Evolutionary conservation across 2,888 invertebrate genomes (phyloP).

Genomic region (Spodoptera picta): DNA sequence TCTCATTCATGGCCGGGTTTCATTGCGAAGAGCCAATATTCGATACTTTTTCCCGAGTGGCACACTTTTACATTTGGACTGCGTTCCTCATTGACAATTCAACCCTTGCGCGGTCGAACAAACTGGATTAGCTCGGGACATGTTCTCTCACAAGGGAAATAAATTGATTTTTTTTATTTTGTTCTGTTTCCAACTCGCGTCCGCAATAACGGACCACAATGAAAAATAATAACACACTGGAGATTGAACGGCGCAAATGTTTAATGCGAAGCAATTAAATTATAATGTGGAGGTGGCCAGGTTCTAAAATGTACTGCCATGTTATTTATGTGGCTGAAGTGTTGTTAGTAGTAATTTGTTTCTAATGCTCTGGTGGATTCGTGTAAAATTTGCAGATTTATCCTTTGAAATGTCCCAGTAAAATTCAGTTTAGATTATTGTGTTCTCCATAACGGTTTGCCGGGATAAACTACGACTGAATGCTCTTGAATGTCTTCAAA

Average conservation of each 20-base stretch:
- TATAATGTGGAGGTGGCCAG: conserved; percentile 41
- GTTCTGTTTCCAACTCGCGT: conserved; percentile 77
- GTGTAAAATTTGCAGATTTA: not conserved
- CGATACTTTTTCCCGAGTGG: conserved; percentile 79
- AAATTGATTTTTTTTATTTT: conserved; percentile 85
- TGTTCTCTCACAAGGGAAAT: conserved; percentile 86
- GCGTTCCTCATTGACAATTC: conserved; percentile 86
- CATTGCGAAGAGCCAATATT: conserved; percentile 80
- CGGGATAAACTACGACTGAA: conserved; percentile 4
- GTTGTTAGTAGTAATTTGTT: conserved; percentile 26
- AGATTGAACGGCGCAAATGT: conserved; percentile 73
- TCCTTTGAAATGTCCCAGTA: conserved; percentile 5
- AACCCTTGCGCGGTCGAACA: conserved; percentile 87
- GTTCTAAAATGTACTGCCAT: conserved; percentile 26
- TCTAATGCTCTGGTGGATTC: conserved; percentile 23
- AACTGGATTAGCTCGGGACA: conserved; percentile 87
- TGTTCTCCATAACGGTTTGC: not conserved
- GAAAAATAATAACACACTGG: conserved; percentile 79
- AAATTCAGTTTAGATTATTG: conserved; percentile 1
- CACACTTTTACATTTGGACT: conserved; percentile 84
- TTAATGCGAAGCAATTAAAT: conserved; percentile 58
- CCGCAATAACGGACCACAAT: conserved; percentile 80
- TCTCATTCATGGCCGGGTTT: conserved; percentile 73
- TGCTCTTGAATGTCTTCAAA: conserved; percentile 14
- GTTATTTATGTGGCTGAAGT: conserved; percentile 22